Percentiles rank a stretch among this genome's conserved stretches.
Evolutionary conservation across 2,888 invertebrate genomes (phyloP).

Genomic region (Patella caerulea): DNA sequence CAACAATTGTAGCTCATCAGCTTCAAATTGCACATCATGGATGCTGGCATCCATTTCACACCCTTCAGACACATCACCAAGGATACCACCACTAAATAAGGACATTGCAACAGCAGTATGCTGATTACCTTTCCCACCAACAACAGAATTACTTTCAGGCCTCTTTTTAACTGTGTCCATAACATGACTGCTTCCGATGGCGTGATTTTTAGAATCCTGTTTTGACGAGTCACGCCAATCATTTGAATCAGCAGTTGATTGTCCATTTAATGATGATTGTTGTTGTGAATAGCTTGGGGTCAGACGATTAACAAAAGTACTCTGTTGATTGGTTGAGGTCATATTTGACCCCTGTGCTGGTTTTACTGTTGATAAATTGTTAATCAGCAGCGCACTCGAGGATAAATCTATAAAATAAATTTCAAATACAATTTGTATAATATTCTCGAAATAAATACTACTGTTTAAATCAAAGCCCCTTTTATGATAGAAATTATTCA

Average conservation of each 20-base stretch:
- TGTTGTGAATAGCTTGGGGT: not conserved
- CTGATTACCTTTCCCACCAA: not conserved
- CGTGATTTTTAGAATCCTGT: constrained; percentile 21
- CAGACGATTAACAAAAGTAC: not conserved
- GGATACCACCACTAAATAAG: constrained; percentile 23
- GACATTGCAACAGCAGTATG: not conserved
- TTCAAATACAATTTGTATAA: too few species aligned
- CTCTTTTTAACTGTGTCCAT: constrained; percentile 40
- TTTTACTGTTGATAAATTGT: constrained; percentile 10
- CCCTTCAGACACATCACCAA: constrained; percentile 35
- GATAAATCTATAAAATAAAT: constrained; percentile 25
- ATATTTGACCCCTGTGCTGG: not conserved
- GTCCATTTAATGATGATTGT: constrained; percentile 2
- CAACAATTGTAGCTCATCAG: constrained; percentile 52
- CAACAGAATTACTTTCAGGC: constrained; percentile 14
- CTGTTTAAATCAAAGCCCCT: too few species aligned
- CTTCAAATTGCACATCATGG: constrained; percentile 52
- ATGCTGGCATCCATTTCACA: constrained; percentile 45
- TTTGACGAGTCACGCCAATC: constrained; percentile 17
- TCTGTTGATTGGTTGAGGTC: constrained; percentile 1
- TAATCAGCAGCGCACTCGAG: constrained; percentile 19
- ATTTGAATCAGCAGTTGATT: constrained; percentile 13
- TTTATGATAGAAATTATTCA: too few species aligned
- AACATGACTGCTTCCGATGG: constrained; percentile 16
- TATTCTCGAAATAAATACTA: too few species aligned